Percentiles rank a stretch among this genome's conserved stretches.
These are phyloP conservation scores for Symphodus melops DNA, from an alignment of 2,113 vertebrate genomes.

Conservation along the genomic window DNA sequence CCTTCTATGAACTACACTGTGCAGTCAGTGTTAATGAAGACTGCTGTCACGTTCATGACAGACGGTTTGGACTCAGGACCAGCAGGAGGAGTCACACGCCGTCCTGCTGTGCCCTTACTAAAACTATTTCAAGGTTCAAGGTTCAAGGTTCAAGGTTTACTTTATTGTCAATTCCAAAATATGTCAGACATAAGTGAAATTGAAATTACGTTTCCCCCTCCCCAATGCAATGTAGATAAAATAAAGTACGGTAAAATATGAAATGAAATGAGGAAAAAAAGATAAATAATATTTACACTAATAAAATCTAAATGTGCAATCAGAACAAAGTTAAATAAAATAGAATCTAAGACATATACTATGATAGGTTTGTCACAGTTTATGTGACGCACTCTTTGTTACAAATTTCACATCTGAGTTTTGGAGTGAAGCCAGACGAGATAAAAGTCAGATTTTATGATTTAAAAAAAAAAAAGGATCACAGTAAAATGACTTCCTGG, in stretches of 20 bases:
- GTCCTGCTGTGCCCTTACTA: background rate
- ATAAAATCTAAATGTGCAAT: no score
- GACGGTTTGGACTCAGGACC: background rate
- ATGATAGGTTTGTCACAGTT: background rate
- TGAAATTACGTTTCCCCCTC: no score
- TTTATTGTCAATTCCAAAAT: no score
- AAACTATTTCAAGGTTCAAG: no score
- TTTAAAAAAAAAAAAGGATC: background rate
- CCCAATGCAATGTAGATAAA: no score
- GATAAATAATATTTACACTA: no score
- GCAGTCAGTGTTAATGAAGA: slow-evolving; percentile 1
- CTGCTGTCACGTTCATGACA: background rate
- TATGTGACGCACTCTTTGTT: background rate
- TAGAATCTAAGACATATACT: no score
- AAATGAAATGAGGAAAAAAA: no score
- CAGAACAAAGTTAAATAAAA: no score
- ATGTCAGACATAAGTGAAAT: no score
- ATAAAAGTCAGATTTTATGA: background rate
- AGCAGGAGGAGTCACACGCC: background rate
- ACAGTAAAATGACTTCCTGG: background rate
- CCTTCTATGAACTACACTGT: background rate
- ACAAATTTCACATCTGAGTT: background rate
- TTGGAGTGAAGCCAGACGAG: background rate
- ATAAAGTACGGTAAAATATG: no score
- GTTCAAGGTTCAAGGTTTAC: no score